These are phyloP conservation scores for Drosophila pandora DNA, from an alignment of 1,140 invertebrate species.

Conservation along the genomic window DNA sequence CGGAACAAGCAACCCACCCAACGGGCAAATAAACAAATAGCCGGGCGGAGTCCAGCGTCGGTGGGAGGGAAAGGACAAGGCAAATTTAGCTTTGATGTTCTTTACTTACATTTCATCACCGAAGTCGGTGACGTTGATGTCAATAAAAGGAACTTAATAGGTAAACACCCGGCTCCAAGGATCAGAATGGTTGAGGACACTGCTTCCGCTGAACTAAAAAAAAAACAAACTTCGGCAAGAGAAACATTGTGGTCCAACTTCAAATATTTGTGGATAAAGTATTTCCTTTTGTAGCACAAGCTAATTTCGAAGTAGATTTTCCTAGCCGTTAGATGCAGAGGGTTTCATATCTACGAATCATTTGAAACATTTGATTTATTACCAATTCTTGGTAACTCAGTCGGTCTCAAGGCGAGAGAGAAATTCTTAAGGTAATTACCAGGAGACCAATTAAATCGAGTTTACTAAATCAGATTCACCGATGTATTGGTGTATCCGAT, in stretches of 20 bases:
- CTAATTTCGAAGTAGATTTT: conserved; percentile 54
- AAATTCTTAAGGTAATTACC: too few species aligned
- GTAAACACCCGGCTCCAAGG: conserved; percentile 48
- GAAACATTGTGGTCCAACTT: conserved; percentile 68
- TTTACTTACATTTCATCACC: conserved; percentile 78
- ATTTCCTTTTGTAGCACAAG: conserved; percentile 51
- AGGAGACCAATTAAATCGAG: too few species aligned
- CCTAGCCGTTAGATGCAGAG: background rate
- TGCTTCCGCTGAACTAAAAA: conserved; percentile 69
- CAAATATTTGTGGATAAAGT: conserved; percentile 72
- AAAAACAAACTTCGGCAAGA: conserved; percentile 65
- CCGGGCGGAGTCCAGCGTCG: background rate
- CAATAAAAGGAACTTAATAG: conserved; percentile 79
- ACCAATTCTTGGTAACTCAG: background rate
- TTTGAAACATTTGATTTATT: background rate
- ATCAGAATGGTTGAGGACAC: background rate
- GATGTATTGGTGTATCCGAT: too few species aligned
- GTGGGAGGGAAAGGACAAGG: conserved; percentile 22
- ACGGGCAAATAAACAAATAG: conserved; percentile 41
- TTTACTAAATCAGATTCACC: too few species aligned
- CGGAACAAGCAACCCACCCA: conserved; percentile 43
- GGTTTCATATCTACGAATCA: background rate
- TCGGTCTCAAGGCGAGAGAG: background rate
- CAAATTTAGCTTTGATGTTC: conserved; percentile 71
- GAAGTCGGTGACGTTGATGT: conserved; percentile 62